A percentile compares a stretch with the other conserved stretches of the same genome.
These are phyloP conservation scores for Rhynchopsitta pachyrhyncha DNA, from an alignment of 2,113 vertebrate genomes.

Conservation along the genomic window DNA sequence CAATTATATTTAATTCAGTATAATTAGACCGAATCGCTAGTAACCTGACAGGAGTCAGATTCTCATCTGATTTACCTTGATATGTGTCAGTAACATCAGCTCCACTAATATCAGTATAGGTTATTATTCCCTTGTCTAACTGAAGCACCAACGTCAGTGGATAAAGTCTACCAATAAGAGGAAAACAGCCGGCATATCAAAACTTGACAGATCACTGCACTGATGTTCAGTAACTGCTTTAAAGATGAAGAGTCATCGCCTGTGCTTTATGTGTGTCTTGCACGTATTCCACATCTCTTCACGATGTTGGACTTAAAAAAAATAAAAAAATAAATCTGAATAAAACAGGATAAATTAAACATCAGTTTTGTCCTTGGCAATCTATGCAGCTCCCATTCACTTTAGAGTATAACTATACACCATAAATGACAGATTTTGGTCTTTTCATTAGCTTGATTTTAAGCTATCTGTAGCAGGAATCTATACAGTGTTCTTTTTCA, in stretches of 20 bases:
- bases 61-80: not conserved
- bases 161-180: not conserved
- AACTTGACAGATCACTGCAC: not conserved
- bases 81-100: not conserved
- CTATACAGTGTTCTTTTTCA: not conserved
- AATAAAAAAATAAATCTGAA: not conserved
- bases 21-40: not conserved
- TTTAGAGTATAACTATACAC: not conserved
- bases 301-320: not conserved
- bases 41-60: not conserved
- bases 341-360: not conserved
- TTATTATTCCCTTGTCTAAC: not conserved
- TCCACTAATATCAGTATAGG: not conserved
- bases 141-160: not conserved
- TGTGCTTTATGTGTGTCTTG: not conserved
- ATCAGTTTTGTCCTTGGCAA: not conserved
- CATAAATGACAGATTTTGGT: not conserved
- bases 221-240: not conserved
- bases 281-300: not conserved
- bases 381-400: not conserved
- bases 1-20: not conserved
- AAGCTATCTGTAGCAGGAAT: not conserved
- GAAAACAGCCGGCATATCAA: not conserved
- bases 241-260: not conserved
- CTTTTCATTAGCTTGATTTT: not conserved